Base-by-base conservation (phyloP, 2,797 vertebrate genomes). In the Mustela erminea region DNA sequence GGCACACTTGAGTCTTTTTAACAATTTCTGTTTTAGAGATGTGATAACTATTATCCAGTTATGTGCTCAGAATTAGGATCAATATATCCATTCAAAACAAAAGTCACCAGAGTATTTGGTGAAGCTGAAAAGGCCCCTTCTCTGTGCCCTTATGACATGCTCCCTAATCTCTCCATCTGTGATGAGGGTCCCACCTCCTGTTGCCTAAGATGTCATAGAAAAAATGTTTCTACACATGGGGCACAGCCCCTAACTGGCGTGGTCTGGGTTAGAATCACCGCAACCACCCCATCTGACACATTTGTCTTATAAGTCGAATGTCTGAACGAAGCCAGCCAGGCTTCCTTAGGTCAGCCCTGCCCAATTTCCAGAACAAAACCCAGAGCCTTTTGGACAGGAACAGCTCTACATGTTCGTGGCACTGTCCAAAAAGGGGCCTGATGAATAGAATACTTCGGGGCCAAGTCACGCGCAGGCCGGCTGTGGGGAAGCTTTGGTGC, bases 401-500 rank as follows among this genome's bases (percentile, higher is more conserved):
- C 66, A 52, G 35, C 35, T 82, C 11, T 0, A 15, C 72, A 64
- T 7, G 8, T 49, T 10, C 4, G 13, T 23, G 21, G 27, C 23
- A 17, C 1, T 18, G 32, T 46, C 72, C 86, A 84, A 56, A 84
- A 94, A 86, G 84, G 15, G 58, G 27, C 52, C 0, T 0, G 35
- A 21, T 18, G 9, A 3, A 4, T 3, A 54, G 32, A 25, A 70
- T 62, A n/a, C 72, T 77, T 74, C n/a, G 5, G 29, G 58, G 80
- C 68, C 80, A 46, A 56, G 92, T 41, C 0, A 2, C 25, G 21
- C 1, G 0, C 49, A 14, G 56, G 58, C 11, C 2, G 7, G 25
- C 27, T 14, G n/a, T 58, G 38, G 25, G 56, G 83, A 74, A 78
- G 94, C 62, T 93, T 95, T 97, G 83, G 98, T 97, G 98, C 98